A percentile compares a stretch with the other conserved stretches of the same genome.
Evolutionary conservation across 2,113 vertebrate species (phyloP).

Genomic region (Brachionichthys hirsutus): DNA sequence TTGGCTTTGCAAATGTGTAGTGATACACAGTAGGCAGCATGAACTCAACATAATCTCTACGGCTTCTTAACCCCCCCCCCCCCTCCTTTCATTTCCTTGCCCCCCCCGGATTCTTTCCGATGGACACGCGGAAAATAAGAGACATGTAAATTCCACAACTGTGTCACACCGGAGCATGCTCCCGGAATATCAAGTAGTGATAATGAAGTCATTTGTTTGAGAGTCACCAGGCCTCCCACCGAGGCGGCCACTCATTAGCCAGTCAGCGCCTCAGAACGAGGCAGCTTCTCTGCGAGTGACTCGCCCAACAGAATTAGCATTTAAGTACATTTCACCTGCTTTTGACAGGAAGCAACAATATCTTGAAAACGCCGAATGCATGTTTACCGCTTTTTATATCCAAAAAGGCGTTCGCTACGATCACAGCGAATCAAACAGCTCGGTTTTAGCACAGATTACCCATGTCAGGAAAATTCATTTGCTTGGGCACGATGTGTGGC

Average conservation of each 20-base stretch:
- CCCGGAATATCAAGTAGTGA: slow-evolving; percentile 74
- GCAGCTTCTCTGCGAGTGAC: slow-evolving; percentile 60
- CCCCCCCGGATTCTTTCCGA: slow-evolving; percentile 27
- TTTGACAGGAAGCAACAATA: slow-evolving; percentile 21
- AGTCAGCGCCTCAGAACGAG: slow-evolving; percentile 61
- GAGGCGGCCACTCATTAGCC: slow-evolving; percentile 79
- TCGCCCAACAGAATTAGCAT: slow-evolving; percentile 70
- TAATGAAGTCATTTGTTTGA: slow-evolving; percentile 82
- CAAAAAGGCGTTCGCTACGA: neutral
- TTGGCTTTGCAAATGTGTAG: slow-evolving; percentile 59
- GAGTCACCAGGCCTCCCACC: slow-evolving; percentile 75
- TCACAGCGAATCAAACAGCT: slow-evolving; percentile 17
- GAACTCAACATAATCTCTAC: slow-evolving; percentile 29
- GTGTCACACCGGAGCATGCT: slow-evolving; percentile 59
- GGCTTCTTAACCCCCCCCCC: slow-evolving; percentile 1
- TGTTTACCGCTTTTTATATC: slow-evolving; percentile 12
- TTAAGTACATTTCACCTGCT: slow-evolving; percentile 65
- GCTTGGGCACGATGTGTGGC: neutral
- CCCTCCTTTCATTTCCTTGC: neutral
- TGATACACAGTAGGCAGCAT: slow-evolving; percentile 42
- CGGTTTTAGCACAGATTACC: slow-evolving; percentile 28
- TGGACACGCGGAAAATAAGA: slow-evolving; percentile 53
- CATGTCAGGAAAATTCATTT: slow-evolving; percentile 18
- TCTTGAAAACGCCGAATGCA: slow-evolving; percentile 5
- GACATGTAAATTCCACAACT: slow-evolving; percentile 63